Conservation (phyloP, 2,113 vertebrate genomes). For the Bos javanicus region DNA sequence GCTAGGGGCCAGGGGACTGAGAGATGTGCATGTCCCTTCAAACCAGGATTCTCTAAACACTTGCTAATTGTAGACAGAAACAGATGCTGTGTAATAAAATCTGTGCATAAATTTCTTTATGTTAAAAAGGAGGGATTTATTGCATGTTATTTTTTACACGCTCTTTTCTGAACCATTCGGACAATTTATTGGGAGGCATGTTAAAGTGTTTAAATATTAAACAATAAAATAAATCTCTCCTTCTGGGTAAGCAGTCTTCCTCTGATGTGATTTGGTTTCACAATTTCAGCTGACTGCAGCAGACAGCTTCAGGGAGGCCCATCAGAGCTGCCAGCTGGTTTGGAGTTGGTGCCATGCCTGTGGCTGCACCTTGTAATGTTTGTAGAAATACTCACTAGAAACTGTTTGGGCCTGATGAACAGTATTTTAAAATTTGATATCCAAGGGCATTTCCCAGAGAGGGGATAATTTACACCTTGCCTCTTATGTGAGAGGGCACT, state of each 20-base stretch:
- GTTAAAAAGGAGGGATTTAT: constrained; percentile 15
- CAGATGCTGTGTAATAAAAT: constrained; percentile 16
- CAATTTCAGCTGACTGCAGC: neutral
- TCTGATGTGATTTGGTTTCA: neutral
- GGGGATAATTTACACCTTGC: neutral
- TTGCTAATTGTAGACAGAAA: neutral
- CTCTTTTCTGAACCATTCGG: neutral
- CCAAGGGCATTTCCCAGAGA: neutral
- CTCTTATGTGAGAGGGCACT: neutral
- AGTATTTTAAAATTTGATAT: neutral
- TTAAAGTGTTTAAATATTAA: constrained; percentile 46
- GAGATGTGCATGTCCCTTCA: neutral
- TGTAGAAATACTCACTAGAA: neutral
- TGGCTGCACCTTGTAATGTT: neutral
- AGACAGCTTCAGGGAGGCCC: neutral
- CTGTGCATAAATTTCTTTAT: neutral
- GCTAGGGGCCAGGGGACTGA: neutral
- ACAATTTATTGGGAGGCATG: neutral
- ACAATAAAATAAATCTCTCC: constrained; percentile 36
- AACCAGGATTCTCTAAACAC: neutral
- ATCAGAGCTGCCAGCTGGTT: neutral
- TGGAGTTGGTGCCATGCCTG: neutral
- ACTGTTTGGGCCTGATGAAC: neutral
- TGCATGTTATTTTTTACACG: neutral
- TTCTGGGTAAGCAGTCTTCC: neutral